Percentiles rank a stretch among this genome's conserved stretches.
These are phyloP conservation scores for Corythoichthys haematopterus DNA, from an alignment of 2,113 vertebrate genomes.

Conservation along the genomic window DNA sequence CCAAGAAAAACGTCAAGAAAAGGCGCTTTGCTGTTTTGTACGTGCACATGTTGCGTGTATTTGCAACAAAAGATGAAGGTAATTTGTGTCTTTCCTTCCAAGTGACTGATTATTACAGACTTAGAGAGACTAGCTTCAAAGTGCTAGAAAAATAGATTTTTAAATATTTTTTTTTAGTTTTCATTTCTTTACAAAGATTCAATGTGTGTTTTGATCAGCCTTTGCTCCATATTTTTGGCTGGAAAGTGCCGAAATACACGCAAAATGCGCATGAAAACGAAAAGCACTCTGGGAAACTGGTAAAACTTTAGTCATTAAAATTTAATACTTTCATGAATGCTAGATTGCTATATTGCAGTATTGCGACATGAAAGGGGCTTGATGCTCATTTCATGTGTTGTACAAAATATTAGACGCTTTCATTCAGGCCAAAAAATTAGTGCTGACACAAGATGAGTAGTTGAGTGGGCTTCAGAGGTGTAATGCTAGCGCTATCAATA, in stretches of 20 bases:
- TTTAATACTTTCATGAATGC: too few species aligned
- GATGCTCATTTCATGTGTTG: not conserved
- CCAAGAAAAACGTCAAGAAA: not conserved
- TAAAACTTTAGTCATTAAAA: slow-evolving; percentile 80
- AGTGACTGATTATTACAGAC: not conserved
- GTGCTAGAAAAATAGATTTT: slow-evolving; percentile 82
- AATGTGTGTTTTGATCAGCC: slow-evolving; percentile 55
- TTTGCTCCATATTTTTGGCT: slow-evolving; percentile 56
- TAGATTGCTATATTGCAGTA: too few species aligned
- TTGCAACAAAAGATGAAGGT: not conserved
- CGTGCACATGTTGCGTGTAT: not conserved
- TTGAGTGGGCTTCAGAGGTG: not conserved
- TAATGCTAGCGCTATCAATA: not conserved
- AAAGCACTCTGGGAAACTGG: slow-evolving; percentile 94
- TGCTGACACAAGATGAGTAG: not conserved
- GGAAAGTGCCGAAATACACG: slow-evolving; percentile 98
- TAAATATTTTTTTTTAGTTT: slow-evolving; percentile 66
- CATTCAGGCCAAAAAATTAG: not conserved
- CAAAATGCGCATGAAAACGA: slow-evolving; percentile 91
- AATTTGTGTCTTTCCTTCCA: not conserved
- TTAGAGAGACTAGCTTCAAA: slow-evolving; percentile 71
- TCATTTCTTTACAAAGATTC: slow-evolving; percentile 78
- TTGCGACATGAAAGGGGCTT: not conserved
- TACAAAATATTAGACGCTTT: not conserved
- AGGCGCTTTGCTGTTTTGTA: not conserved